Evolutionary conservation across 2,888 invertebrate species (phyloP).

Genomic region (Smittia aterrima): DNA sequence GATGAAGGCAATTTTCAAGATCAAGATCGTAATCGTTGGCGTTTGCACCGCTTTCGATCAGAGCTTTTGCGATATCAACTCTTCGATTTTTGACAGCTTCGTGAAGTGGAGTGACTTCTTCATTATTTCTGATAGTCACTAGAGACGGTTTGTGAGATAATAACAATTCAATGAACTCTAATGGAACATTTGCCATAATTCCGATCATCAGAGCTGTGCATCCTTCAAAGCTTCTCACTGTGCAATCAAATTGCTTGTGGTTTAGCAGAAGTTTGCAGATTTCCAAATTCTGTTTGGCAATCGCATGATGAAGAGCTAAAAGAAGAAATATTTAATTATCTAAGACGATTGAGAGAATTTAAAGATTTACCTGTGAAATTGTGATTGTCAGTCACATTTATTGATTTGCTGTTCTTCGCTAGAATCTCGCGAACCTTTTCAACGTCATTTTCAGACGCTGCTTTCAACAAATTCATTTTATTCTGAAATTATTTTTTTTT

Average conservation of each 20-base stretch:
- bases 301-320: slow-evolving; percentile 43
- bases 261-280: slow-evolving; percentile 37
- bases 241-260: neutral
- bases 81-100: slow-evolving; percentile 36
- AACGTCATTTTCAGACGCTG: neutral
- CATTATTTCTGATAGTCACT: slow-evolving; percentile 42
- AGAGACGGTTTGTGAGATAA: slow-evolving; percentile 23
- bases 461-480: slow-evolving; percentile 6
- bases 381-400: slow-evolving; percentile 31
- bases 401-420: neutral
- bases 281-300: slow-evolving; percentile 29
- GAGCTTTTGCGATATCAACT: slow-evolving; percentile 40
- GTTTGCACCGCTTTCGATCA: slow-evolving; percentile 41
- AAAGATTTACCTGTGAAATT: slow-evolving; percentile 30
- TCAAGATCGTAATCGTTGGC: slow-evolving; percentile 43
- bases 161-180: slow-evolving; percentile 38
- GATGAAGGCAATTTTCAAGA: slow-evolving; percentile 41
- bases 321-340: neutral
- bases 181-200: neutral
- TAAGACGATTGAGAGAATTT: neutral
- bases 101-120: slow-evolving; percentile 41
- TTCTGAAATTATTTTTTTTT: neutral
- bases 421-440: slow-evolving; percentile 1
- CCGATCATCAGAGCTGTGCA: slow-evolving; percentile 42
- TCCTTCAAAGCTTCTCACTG: slow-evolving; percentile 41